Base-by-base conservation (phyloP, 1,140 invertebrate genomes). In the Hestina assimilis region DNA sequence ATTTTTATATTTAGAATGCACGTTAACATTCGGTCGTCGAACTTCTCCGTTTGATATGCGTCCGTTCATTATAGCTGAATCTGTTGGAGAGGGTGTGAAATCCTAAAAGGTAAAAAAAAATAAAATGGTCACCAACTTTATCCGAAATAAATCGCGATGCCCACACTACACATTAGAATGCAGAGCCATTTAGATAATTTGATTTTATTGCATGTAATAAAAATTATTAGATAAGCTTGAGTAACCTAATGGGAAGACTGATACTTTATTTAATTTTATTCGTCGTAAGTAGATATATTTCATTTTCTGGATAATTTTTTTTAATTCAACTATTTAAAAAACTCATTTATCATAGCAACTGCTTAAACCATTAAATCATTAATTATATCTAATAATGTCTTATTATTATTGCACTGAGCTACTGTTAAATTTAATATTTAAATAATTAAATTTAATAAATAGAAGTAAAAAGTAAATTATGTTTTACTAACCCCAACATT, bases 1-100 rank as follows among this genome's bases (percentile, higher is more conserved):
- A 75, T 96, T 97, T 67, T 95, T 93, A 58, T 95, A 93, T 89
- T 97, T 97, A 11, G 93, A 94, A 71, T 95, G 94, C 63, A 98
- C 97, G 68, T 93, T 91, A 23, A 90, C 90, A 52, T 87, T 86
- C 8, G 89, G 81, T n/a, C 89, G 82, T 6, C 90, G 89, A 2
- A 87, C 89, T 4, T 83, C 81, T 2, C 74, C 82, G 21, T 77
- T 77, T 1, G 76, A 52, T 52, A 63, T 47, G 1, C 80, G 70
- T 7, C 83, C 86, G 14, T 87, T 87, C 83, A 80, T 79, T 35
- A 79, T 72, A 0, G 82, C 82, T 4, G 80, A 71, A 29, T 88
- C 86, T 6, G 83, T 83, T 4, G 88, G 88, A 0, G 88, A 89
- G 2, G 87, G 85, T 0, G 82, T 86, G 38, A 85, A 86, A 45